phyloP scores from a whole-genome alignment of 2,797 vertebrate species.

The Falco concolor region DNA sequence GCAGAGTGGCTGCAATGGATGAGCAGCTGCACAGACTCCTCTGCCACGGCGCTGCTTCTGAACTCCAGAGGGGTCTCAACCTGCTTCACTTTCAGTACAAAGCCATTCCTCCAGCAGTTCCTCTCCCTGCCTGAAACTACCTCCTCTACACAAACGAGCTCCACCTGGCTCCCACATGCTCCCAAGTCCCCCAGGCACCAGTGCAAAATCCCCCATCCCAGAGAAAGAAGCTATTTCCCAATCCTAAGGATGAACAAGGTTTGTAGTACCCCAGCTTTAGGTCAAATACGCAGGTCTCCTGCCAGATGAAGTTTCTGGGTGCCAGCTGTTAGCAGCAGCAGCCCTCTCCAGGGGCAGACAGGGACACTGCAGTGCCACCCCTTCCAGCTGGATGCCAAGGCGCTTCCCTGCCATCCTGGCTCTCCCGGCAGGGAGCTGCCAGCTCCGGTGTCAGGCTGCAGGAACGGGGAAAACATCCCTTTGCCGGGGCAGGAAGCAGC shows the following conservation, averaged over 20 bases:
- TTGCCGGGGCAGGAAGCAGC: not conserved
- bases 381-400: not conserved
- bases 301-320: not conserved
- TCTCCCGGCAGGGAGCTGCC: not conserved
- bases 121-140: not conserved
- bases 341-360: fast-evolving
- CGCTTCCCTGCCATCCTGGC: not conserved
- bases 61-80: not conserved
- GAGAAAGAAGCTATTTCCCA: not conserved
- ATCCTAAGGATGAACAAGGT: not conserved
- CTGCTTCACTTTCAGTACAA: not conserved
- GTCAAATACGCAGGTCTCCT: not conserved
- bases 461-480: not conserved
- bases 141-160: not conserved
- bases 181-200: not conserved
- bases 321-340: not conserved
- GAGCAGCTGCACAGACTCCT: not conserved
- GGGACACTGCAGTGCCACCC: not conserved
- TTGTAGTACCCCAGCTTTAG: not conserved
- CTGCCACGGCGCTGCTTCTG: not conserved
- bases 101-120: not conserved
- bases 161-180: fast-evolving
- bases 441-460: not conserved
- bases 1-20: not conserved
- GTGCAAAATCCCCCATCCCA: not conserved